Evolutionary conservation across 2,797 vertebrate genomes (phyloP).

Genomic region (Acanthurus leucopareius): DNA sequence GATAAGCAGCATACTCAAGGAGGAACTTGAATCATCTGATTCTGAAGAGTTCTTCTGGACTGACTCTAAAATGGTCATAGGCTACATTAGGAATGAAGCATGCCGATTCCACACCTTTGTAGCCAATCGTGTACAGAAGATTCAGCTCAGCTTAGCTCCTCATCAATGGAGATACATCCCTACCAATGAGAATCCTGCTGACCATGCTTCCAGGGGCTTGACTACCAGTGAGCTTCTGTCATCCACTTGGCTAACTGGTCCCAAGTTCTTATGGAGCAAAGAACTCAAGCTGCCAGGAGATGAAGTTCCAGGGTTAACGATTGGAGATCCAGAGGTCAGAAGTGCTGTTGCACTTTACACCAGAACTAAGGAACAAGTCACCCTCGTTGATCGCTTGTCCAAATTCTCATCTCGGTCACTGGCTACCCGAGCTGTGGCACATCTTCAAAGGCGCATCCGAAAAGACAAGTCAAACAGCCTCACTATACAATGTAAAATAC

Average conservation of each 20-base stretch:
- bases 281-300: neutral
- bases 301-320: neutral
- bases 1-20: neutral
- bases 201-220: neutral
- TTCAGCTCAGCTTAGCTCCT: neutral
- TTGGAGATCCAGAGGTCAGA: slow-evolving; percentile 10
- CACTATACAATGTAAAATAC: too few species aligned
- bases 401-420: neutral
- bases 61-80: neutral
- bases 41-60: slow-evolving; percentile 1
- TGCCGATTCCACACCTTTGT: slow-evolving; percentile 3
- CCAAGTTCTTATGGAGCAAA: neutral
- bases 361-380: neutral
- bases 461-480: neutral
- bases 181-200: neutral
- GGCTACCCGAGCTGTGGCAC: neutral
- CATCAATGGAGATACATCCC: slow-evolving; percentile 3
- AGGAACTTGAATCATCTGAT: neutral
- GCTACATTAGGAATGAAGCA: slow-evolving; percentile 2
- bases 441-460: neutral
- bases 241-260: neutral
- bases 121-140: neutral
- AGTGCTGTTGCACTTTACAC: neutral
- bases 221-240: neutral
- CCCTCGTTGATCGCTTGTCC: neutral